phyloP scores from a whole-genome alignment of 2,797 vertebrate genomes.

The Lepus oiostolus region DNA sequence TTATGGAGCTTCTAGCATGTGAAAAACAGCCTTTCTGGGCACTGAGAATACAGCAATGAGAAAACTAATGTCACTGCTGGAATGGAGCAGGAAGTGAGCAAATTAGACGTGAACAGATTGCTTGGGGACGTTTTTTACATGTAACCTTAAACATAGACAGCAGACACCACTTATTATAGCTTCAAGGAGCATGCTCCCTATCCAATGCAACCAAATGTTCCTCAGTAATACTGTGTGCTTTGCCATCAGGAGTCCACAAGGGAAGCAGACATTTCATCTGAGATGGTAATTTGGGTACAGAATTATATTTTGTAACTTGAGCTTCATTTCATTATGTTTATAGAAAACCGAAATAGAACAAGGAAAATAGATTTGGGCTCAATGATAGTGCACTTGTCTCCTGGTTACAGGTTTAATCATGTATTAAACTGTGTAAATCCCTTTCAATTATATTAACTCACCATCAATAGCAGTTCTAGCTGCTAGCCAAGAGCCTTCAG shows the following conservation, averaged over 20 bases:
- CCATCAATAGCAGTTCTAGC: neutral
- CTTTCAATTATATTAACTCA: neutral
- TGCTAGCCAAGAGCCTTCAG: neutral
- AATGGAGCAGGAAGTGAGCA: fast-evolving
- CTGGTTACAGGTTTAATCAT: constrained; percentile 32
- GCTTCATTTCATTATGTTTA: constrained; percentile 1
- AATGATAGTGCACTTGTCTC: neutral
- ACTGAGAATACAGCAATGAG: neutral
- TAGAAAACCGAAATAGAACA: neutral
- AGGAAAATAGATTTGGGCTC: neutral
- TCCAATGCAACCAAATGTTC: fast-evolving
- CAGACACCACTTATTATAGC: neutral
- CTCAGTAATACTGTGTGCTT: neutral
- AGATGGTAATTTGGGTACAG: neutral
- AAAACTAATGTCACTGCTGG: fast-evolving
- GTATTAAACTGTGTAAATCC: constrained; percentile 42
- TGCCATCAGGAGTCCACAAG: neutral
- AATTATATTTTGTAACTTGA: neutral
- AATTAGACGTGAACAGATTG: fast-evolving
- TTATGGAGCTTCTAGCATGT: fast-evolving
- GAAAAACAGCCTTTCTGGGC: neutral
- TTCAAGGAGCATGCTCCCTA: neutral
- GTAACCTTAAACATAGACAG: neutral
- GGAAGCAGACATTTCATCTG: neutral
- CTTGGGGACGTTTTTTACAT: no score